Percentiles rank a stretch among this genome's conserved stretches.
phyloP scores from a whole-genome alignment of 2,113 vertebrate genomes.

The Charina bottae region DNA sequence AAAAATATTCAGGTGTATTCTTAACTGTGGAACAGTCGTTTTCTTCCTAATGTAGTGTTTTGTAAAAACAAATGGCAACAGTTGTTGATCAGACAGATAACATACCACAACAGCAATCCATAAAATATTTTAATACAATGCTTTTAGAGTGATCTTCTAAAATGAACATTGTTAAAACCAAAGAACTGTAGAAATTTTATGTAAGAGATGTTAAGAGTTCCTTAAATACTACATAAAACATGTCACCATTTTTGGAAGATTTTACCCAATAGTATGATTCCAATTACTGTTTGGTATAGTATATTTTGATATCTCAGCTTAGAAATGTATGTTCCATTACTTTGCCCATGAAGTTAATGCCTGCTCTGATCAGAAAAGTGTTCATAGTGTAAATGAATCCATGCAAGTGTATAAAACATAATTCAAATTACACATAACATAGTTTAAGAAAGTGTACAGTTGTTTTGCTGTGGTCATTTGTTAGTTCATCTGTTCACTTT shows the following conservation, averaged over 20 bases:
- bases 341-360: not conserved
- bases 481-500: not conserved
- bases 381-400: constrained; percentile 33
- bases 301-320: constrained; percentile 27
- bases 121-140: not conserved
- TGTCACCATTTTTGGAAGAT: not conserved
- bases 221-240: not conserved
- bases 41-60: not conserved
- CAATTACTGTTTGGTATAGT: not conserved
- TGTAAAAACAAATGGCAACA: not conserved
- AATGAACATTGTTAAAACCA: not conserved
- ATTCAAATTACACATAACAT: not conserved
- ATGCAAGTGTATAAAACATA: constrained; percentile 40
- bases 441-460: not conserved
- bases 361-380: constrained; percentile 41
- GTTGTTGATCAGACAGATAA: not conserved
- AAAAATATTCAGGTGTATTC: not conserved
- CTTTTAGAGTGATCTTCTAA: not conserved
- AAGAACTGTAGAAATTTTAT: not conserved
- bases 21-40: not conserved
- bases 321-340: constrained; percentile 16
- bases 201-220: not conserved
- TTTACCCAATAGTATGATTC: not conserved
- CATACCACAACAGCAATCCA: not conserved
- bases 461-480: not conserved